Conservation (phyloP, 2,113 vertebrate genomes). For the Calyptommatus sinebrachiatus region DNA sequence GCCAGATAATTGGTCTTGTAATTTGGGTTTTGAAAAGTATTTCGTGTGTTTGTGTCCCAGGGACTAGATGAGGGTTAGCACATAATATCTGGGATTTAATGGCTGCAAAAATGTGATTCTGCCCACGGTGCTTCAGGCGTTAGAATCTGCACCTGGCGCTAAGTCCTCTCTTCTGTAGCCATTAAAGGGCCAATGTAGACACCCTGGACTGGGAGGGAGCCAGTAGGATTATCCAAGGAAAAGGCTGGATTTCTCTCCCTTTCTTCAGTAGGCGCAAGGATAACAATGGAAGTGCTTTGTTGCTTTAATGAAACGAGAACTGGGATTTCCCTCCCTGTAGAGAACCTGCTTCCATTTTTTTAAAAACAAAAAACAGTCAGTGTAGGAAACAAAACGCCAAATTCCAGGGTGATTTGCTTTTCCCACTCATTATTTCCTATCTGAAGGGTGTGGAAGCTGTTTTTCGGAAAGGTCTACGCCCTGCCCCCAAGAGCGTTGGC, state of each 20-base stretch:
- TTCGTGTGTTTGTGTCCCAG: not conserved
- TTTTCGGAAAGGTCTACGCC: not conserved
- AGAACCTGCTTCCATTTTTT: not conserved
- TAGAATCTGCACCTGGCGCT: too few species aligned
- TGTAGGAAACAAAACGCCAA: not conserved
- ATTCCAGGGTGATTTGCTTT: conserved; percentile 13
- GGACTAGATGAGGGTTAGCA: not conserved
- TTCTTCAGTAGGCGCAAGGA: too few species aligned
- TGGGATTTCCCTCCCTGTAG: not conserved
- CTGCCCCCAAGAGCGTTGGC: not conserved
- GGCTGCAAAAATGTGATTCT: too few species aligned
- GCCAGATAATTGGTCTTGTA: not conserved
- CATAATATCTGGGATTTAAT: too few species aligned
- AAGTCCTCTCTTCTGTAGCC: too few species aligned
- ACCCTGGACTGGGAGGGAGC: not conserved
- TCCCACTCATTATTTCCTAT: not conserved
- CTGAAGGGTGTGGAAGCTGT: conserved; percentile 8
- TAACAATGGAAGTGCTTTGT: not conserved
- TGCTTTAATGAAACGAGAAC: not conserved
- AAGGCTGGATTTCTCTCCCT: not conserved
- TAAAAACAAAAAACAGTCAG: not conserved
- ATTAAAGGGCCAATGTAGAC: too few species aligned
- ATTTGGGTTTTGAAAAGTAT: not conserved
- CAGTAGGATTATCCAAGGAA: not conserved
- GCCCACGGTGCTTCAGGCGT: too few species aligned